These are phyloP conservation scores for Catocala fraxini DNA, from an alignment of 2,888 invertebrate genomes.

Conservation along the genomic window DNA sequence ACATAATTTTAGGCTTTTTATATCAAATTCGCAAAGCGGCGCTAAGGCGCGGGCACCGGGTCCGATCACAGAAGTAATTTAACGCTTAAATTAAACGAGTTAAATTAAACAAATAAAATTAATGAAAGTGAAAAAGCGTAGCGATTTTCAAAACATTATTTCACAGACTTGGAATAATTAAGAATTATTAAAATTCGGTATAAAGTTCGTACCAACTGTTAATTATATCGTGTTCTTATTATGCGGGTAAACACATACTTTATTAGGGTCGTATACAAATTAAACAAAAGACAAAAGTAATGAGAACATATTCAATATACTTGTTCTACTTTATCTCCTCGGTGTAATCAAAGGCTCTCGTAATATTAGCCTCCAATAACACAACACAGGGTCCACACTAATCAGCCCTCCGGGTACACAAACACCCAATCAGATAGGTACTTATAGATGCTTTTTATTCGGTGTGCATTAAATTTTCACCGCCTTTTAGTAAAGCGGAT, in stretches of 20 bases:
- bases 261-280: not conserved
- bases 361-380: not conserved
- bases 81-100: constrained; percentile 74
- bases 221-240: constrained; percentile 18
- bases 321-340: too few species aligned
- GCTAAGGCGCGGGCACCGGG: constrained; percentile 33
- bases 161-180: constrained; percentile 55
- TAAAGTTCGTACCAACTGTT: constrained; percentile 21
- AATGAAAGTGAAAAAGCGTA: constrained; percentile 71
- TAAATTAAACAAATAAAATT: constrained; percentile 78
- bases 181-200: constrained; percentile 41
- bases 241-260: constrained; percentile 7
- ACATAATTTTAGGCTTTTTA: constrained; percentile 45
- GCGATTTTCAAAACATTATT: constrained; percentile 68
- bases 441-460: constrained; percentile 63
- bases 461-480: constrained; percentile 78
- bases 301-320: too few species aligned
- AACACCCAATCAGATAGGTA: constrained; percentile 49
- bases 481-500: constrained; percentile 80
- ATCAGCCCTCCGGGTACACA: constrained; percentile 33
- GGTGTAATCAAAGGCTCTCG: not conserved
- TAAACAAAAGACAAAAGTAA: not conserved
- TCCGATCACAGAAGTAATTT: constrained; percentile 70
- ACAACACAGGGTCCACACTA: constrained; percentile 2
- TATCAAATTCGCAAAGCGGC: constrained; percentile 36